Evolutionary conservation across 2,113 vertebrate species (phyloP), one percentile per base, ranked within the genome.

Genomic region (Bombycilla garrulus): DNA sequence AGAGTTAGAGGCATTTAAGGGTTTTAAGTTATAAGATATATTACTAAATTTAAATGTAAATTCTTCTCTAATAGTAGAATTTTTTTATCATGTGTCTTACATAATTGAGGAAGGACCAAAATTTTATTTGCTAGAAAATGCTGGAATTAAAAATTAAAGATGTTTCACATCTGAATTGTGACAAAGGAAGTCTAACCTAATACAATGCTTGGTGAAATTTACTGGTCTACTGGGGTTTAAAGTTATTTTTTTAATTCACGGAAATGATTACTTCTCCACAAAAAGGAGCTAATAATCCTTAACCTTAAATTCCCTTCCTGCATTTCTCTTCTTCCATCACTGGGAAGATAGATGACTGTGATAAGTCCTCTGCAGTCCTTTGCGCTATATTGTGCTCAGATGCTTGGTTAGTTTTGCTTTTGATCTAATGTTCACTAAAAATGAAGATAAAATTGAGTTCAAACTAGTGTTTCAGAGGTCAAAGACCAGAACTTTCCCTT

Each of bases 371-470:
- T 76, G 53, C 42, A 77, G 88, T 96, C 33, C 77, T 57, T 6
- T 84, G 81, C 81, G 45, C 50, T 92, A 5, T 66, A 58, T 70
- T 88, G 53, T 91, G 57, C 29, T 35, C 61, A 69, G 76, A 62
- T 56, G 21, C 53, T 95, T 92, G 86, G 93, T 94, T 81, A 92
- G 33, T 86, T 92, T 96, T 88, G 50, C 20, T 86, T 92, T 96
- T 94, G 69, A 93, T 65, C 50, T 79, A 88, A 88, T 70, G 61
- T 20, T 67, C 81, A 88, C 38, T 72, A 76, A 90, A 92, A 96
- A 86, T 90, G 33, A 81, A 94, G 82, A 81, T 50, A 90, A 94
- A 96, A 96, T 92, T 93, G 92, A 92, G 76, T 93, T 93, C 57
- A 92, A 42, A 70, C 71, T 88, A 90, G n/a, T 87, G 53, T 84